These are phyloP conservation scores for Prunella himalayana DNA, from an alignment of 2,113 vertebrate species.

Conservation along the genomic window DNA sequence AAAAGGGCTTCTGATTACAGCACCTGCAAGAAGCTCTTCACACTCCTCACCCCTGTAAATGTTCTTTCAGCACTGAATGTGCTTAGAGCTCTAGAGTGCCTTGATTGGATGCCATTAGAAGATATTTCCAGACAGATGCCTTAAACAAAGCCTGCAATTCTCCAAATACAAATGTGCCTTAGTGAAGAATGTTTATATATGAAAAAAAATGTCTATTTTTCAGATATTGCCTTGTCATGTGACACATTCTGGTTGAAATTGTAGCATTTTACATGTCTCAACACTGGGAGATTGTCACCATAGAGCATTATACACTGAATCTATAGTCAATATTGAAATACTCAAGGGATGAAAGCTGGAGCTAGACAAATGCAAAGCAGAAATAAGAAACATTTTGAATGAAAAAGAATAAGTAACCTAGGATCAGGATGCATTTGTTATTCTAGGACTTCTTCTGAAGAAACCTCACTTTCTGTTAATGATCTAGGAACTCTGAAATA, in stretches of 20 bases:
- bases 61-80: background rate
- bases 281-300: background rate
- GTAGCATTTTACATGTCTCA: background rate
- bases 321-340: background rate
- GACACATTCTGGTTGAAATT: background rate
- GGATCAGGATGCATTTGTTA: background rate
- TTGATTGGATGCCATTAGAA: background rate
- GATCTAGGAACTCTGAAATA: background rate
- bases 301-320: background rate
- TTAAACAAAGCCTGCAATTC: background rate
- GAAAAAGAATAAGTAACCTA: background rate
- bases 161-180: background rate
- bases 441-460: background rate
- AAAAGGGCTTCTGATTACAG: background rate
- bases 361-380: background rate
- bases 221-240: background rate
- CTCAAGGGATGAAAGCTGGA: background rate
- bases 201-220: background rate
- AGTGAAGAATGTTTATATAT: background rate
- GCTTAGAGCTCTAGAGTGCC: background rate
- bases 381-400: background rate
- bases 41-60: background rate
- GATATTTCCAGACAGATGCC: background rate
- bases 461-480: background rate
- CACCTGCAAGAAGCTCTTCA: background rate